Percentiles rank a stretch among this genome's conserved stretches.
These are phyloP conservation scores for Zaprionus nigranus DNA, from an alignment of 1,140 invertebrate genomes.

Conservation along the genomic window DNA sequence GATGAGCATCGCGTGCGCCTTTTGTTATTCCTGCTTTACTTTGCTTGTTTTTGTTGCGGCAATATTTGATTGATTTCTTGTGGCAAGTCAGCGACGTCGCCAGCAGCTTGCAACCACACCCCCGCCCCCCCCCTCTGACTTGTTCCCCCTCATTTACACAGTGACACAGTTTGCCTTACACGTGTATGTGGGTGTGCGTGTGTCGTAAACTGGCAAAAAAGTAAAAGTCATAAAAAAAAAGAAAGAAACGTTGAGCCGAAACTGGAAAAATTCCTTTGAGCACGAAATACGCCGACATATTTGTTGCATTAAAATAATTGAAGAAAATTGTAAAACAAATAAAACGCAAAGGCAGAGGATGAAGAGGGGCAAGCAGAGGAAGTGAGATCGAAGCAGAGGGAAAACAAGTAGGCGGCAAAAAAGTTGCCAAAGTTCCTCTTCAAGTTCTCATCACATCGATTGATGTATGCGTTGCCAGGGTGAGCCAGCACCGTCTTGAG, in stretches of 20 bases:
- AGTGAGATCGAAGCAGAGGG: not conserved
- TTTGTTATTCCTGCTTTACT: slow-evolving; percentile 59
- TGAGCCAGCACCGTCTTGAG: slow-evolving; percentile 15
- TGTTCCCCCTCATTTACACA: slow-evolving; percentile 24
- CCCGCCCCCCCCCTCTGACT: not conserved
- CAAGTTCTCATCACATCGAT: slow-evolving; percentile 37
- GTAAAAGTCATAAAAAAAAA: slow-evolving; percentile 76
- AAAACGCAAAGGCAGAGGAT: slow-evolving; percentile 31
- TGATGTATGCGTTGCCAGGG: slow-evolving; percentile 35
- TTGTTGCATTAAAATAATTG: slow-evolving; percentile 82
- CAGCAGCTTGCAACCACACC: slow-evolving; percentile 25
- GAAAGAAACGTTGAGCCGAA: slow-evolving; percentile 46
- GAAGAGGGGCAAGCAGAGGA: no score
- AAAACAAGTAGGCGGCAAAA: not conserved
- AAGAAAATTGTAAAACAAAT: slow-evolving; percentile 77
- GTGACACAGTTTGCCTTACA: slow-evolving; percentile 55
- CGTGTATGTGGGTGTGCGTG: slow-evolving; percentile 13
- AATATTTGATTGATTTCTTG: slow-evolving; percentile 80
- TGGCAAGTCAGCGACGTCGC: slow-evolving; percentile 71
- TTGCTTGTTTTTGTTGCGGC: slow-evolving; percentile 54
- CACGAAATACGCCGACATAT: slow-evolving; percentile 67
- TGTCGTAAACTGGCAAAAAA: slow-evolving; percentile 71
- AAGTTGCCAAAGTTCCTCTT: not conserved
- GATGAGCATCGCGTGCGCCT: slow-evolving; percentile 78
- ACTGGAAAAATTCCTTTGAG: slow-evolving; percentile 51